Percentiles rank a stretch among this genome's conserved stretches.
Conservation (phyloP, 2,888 invertebrate genomes). For the Heliconius hortense region DNA sequence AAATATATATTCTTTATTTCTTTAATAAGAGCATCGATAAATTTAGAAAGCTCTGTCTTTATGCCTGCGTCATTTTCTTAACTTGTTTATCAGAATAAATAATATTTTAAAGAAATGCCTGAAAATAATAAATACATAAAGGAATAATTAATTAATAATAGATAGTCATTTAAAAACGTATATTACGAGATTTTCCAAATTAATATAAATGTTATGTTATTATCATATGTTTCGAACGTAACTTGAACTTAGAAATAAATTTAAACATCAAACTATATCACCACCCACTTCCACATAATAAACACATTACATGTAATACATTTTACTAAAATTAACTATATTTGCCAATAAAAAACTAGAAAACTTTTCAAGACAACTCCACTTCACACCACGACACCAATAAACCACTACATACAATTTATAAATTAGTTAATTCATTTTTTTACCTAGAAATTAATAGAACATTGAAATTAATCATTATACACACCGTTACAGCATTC, state of each 20-base stretch:
- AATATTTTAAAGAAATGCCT: neutral
- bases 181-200: neutral
- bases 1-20: neutral
- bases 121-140: conserved; percentile 16
- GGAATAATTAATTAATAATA: neutral
- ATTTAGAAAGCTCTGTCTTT: conserved; percentile 17
- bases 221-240: neutral
- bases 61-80: conserved; percentile 4
- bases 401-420: conserved; percentile 11
- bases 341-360: neutral
- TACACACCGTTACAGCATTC: conserved; percentile 8
- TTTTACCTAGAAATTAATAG: neutral
- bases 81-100: neutral
- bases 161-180: neutral
- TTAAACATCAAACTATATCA: neutral
- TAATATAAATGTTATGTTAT: neutral
- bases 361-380: conserved; percentile 14
- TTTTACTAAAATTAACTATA: neutral
- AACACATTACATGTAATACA: conserved; percentile 7
- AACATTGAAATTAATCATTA: neutral
- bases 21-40: neutral
- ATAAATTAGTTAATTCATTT: neutral
- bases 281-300: conserved; percentile 12
- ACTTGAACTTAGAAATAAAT: neutral
- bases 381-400: conserved; percentile 25